phyloP scores from a whole-genome alignment of 2,797 vertebrate species.

The Gymnodraco acuticeps region DNA sequence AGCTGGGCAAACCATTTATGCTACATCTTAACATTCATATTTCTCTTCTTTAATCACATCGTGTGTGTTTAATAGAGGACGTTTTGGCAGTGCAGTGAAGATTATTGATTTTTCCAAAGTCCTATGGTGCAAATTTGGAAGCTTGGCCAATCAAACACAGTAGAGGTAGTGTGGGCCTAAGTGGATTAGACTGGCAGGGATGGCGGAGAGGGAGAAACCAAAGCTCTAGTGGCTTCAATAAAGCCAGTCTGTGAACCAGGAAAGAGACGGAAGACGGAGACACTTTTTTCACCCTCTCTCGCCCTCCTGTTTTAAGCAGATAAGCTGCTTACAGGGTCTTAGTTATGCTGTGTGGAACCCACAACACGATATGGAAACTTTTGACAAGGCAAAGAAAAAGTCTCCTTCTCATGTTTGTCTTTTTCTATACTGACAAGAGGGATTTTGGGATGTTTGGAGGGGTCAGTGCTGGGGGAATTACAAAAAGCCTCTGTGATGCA shows the following conservation, averaged over 20 bases:
- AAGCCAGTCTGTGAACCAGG: conserved; percentile 72
- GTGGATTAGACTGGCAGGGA: conserved; percentile 75
- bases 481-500: conserved; percentile 57
- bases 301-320: conserved; percentile 82
- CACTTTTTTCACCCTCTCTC: conserved; percentile 69
- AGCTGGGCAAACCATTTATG: background rate
- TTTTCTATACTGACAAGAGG: conserved; percentile 70
- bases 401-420: conserved; percentile 63
- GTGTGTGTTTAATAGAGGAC: conserved; percentile 35
- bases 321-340: conserved; percentile 85
- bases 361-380: conserved; percentile 73
- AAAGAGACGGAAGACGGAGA: conserved; percentile 71
- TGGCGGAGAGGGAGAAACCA: conserved; percentile 61
- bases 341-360: conserved; percentile 79
- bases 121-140: conserved; percentile 60
- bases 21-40: background rate
- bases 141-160: conserved; percentile 68
- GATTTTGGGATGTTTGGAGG: conserved; percentile 73
- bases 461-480: conserved; percentile 70
- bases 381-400: conserved; percentile 73
- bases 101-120: conserved; percentile 67
- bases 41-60: conserved; percentile 28
- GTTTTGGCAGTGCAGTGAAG: conserved; percentile 44
- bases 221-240: conserved; percentile 75
- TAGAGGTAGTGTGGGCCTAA: conserved; percentile 65